Conservation (phyloP, 2,113 vertebrate species). For the Thymallus thymallus region DNA sequence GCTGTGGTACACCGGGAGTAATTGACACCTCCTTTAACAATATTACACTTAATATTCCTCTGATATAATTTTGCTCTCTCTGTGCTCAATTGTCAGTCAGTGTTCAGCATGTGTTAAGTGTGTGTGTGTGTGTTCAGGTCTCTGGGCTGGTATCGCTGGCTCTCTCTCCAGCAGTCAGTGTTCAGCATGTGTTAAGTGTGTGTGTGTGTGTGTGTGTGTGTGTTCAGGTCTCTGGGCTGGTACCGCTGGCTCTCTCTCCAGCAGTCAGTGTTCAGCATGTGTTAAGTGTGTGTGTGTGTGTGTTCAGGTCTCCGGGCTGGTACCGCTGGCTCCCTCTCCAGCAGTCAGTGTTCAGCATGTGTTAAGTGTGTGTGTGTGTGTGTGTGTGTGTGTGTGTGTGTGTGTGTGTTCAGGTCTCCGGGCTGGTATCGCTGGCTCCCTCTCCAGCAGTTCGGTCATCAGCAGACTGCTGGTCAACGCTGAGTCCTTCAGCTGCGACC, state of each 20-base stretch:
- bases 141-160: constrained; percentile 82
- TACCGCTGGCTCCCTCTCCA: constrained; percentile 86
- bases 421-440: constrained; percentile 83
- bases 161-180: constrained; percentile 85
- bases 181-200: too few species aligned
- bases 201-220: constrained; percentile 9
- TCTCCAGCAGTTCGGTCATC: constrained; percentile 89
- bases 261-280: too few species aligned
- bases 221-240: constrained; percentile 79
- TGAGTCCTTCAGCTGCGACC: constrained; percentile 89
- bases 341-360: constrained; percentile 43
- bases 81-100: too few species aligned
- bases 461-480: constrained; percentile 88
- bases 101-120: constrained; percentile 7
- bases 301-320: constrained; percentile 79
- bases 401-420: constrained; percentile 74
- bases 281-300: constrained; percentile 5
- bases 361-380: too few species aligned
- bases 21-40: too few species aligned
- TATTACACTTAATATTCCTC: too few species aligned
- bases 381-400: constrained; percentile 7
- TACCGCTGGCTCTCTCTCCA: constrained; percentile 86
- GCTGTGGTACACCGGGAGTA: too few species aligned
- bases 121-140: constrained; percentile 63
- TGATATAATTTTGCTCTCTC: too few species aligned